Evolutionary conservation across 2,888 invertebrate genomes (phyloP), one percentile per base, ranked within the genome.

Genomic region (Agonopterix arenella): DNA sequence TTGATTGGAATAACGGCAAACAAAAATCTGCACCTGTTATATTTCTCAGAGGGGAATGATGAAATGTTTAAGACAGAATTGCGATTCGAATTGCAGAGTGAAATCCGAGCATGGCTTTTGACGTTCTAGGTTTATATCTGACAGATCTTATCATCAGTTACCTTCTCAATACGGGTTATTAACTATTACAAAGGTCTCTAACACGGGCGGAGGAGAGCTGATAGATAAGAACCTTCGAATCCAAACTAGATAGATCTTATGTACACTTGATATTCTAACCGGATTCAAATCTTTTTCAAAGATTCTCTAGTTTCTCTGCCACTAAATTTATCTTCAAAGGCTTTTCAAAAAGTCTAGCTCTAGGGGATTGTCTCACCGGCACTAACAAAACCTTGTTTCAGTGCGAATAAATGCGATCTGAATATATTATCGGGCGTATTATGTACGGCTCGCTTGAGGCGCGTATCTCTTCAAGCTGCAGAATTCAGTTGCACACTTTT

Each of bases 381-480:
- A 66, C 71, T 69, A 77, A 76, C 78, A 75, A 76, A 83, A 80
- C 77, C 83, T 80, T 76, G 81, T 86, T 84, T 78, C 80, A 73
- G 62, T 76, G 75, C 67, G 78, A 80, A 84, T 81, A 84, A 82
- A 86, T 84, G 77, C 80, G 76, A 84, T 84, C 74, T 68, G 85
- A 85, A 86, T 85, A 82, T 84, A 84, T 85, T 84, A 84, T 81
- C 81, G 76, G 73, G 75, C 75, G 77, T 78, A 85, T 86, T 86
- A 88, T 74, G 68, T 77, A 73, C 81, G 80, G 68, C 73, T 79
- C 83, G 78, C 80, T 82, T 73, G 81, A 83, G 84, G 70, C 79
- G 75, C 66, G 71, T 49, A 77, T 79, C 75, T 77, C 70, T 68
- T 66, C 64, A 64, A 68, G 64, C 70, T 79, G 76, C 70, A 74